Evolutionary conservation across 2,888 invertebrate species (phyloP), one percentile per base, ranked within the genome.

Genomic region (Metalampra italica): DNA sequence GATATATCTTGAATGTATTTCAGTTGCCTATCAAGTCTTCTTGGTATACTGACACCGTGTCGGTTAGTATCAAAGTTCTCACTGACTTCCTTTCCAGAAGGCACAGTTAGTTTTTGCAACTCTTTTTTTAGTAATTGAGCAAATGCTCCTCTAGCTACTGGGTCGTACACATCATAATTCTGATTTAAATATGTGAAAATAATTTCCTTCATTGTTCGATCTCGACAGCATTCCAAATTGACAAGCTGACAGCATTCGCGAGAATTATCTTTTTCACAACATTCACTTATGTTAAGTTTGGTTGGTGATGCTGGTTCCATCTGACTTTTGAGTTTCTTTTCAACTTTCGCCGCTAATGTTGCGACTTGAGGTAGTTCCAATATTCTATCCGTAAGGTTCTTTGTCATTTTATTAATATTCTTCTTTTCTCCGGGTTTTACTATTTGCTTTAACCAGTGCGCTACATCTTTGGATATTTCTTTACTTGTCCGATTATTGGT

Each of bases 1-100:
- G 78, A 72, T 51, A 83, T 62, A 29, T 69, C 59, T 52, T 72
- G 76, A 7, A 80, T 73, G 34, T 77, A 79, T 47, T 74, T 62
- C 29, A 82, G 53, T 56, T 82, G 80, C 51, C 53, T 63, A 4
- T 57, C 56, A 22, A 82, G 57, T 38, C 59, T 68, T 3, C 62
- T 53, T 1, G 63, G 56, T 22, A 22, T 22, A 8, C 59, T 54
- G 45, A 71, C 64, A 9, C 51, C 47, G 5, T 64, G 58, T 41
- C 63, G 52, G 22, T 46, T 30, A 43, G 49, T 37, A 60, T 48
- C 70, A 68, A 7, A 71, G 54, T 46, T 77, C 3, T 37, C 37
- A 12, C 2, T 11, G 11, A 37, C 37, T 12, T 37, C 64, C 59
- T 66, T 64, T 52, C 63, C 60, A 1, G 61, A 60, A 7, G 61